A percentile compares a stretch with the other conserved stretches of the same genome.
Evolutionary conservation across 2,797 vertebrate genomes (phyloP).

Genomic region (Mus caroli): DNA sequence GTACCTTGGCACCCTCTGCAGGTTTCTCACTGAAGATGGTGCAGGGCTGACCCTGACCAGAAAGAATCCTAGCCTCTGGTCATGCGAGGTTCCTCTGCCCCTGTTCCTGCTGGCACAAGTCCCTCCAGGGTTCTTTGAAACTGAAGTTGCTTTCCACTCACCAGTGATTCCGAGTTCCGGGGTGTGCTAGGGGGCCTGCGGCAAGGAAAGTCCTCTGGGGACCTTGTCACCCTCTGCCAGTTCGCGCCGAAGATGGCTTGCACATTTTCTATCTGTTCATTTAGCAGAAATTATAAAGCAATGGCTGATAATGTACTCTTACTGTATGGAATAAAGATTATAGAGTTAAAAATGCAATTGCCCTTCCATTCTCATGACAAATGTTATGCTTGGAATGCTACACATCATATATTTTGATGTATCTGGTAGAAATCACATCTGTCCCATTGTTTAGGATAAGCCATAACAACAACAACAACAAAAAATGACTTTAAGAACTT

Average conservation of each 20-base stretch:
- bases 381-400: slow-evolving; percentile 6
- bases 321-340: slow-evolving; percentile 36
- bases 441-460: neutral
- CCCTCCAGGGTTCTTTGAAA: no score
- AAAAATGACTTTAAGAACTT: slow-evolving; percentile 10
- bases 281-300: neutral
- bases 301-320: neutral
- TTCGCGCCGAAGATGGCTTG: neutral
- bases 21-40: no score
- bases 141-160: no score
- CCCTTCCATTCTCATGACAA: neutral
- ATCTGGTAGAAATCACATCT: neutral
- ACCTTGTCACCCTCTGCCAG: no score
- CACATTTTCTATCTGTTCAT: neutral
- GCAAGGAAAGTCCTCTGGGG: no score
- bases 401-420: neutral
- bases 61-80: no score
- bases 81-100: no score
- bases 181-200: no score
- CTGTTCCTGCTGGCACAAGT: no score
- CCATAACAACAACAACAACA: neutral
- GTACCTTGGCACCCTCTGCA: no score
- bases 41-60: no score
- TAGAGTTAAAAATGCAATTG: slow-evolving; percentile 5
- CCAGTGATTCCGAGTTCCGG: no score